Conservation (phyloP, 2,888 invertebrate species). For the Galerucella calmariensis region DNA sequence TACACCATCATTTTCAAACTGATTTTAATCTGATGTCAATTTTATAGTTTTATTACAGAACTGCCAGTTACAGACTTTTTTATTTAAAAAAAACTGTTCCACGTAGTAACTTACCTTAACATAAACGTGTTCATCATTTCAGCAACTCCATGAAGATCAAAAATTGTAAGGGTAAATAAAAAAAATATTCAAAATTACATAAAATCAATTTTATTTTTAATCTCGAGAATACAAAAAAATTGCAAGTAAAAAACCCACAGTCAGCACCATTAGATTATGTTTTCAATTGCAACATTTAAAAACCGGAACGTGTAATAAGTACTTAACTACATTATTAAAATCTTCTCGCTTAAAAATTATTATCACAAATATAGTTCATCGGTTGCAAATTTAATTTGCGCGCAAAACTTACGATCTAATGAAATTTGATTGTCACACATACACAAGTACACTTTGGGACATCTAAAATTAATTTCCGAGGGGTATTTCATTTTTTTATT, state of each 20-base stretch:
- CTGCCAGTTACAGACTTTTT: no score
- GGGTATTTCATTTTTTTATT: no score
- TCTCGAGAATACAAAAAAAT: neutral
- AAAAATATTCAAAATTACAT: neutral
- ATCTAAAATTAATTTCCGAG: no score
- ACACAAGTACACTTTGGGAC: neutral
- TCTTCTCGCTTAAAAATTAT: neutral
- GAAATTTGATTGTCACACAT: neutral
- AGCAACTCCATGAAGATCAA: neutral
- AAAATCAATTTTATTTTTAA: neutral
- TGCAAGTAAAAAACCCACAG: conserved; percentile 1
- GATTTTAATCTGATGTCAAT: no score
- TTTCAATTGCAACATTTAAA: neutral
- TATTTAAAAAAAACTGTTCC: no score
- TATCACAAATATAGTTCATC: neutral
- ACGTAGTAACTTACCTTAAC: neutral
- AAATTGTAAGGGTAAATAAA: neutral
- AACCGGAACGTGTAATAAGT: neutral
- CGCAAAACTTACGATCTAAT: neutral
- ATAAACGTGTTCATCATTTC: neutral
- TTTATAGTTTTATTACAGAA: no score
- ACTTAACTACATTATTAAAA: neutral
- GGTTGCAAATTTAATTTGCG: neutral
- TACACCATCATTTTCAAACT: no score
- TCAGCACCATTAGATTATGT: neutral